Percentiles rank a stretch among this genome's conserved stretches.
Conservation (phyloP, 2,888 invertebrate genomes). For the Anodontia alba region DNA sequence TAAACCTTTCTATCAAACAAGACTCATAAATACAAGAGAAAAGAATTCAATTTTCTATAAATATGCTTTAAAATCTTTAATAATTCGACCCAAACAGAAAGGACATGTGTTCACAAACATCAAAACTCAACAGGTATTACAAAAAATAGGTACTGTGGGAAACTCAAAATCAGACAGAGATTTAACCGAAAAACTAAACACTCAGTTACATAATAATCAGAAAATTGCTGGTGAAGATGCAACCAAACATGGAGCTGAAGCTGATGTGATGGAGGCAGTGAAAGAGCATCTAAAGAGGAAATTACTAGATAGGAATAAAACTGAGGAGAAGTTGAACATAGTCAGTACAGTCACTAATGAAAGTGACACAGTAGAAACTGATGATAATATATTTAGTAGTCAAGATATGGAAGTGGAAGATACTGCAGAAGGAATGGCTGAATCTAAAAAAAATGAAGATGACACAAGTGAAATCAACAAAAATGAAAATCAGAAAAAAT, state of each 20-base stretch:
- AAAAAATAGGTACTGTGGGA: not conserved
- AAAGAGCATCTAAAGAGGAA: not conserved
- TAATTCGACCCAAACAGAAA: slow-evolving; percentile 50
- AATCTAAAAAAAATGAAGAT: not conserved
- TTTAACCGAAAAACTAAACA: not conserved
- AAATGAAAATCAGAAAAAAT: slow-evolving; percentile 22
- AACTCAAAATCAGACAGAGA: not conserved
- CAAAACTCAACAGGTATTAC: slow-evolving; percentile 24
- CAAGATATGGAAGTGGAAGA: not conserved
- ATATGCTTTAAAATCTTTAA: slow-evolving; percentile 64
- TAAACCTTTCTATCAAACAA: slow-evolving; percentile 66
- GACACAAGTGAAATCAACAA: not conserved
- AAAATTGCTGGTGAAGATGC: not conserved
- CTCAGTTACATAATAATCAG: not conserved
- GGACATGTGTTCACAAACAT: slow-evolving; percentile 50
- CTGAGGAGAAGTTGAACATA: not conserved
- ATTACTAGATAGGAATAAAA: not conserved
- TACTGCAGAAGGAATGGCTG: not conserved
- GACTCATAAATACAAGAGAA: slow-evolving; percentile 57
- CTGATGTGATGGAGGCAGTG: not conserved
- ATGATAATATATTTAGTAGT: not conserved
- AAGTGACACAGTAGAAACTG: not conserved
- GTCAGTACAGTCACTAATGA: not conserved
- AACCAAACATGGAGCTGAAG: not conserved
- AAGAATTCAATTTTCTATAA: slow-evolving; percentile 72